Base-by-base conservation (phyloP, 2,113 vertebrate genomes). In the Pachycephala philippinensis region DNA sequence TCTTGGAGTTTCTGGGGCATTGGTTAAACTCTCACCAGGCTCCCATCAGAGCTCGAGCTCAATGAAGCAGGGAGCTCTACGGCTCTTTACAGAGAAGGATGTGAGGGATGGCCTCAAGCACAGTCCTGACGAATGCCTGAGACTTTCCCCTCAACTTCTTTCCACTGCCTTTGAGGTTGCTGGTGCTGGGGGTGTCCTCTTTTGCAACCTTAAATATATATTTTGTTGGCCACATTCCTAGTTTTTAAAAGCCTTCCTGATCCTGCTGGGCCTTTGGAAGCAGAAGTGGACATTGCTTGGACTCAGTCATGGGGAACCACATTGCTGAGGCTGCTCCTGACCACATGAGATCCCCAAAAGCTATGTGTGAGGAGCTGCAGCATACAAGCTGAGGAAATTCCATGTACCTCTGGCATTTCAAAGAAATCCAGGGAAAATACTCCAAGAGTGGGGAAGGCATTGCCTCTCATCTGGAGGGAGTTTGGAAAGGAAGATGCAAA, bases 81-180 rank as follows among this genome's bases (percentile, higher is more conserved):
- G 0, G 21, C 21, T 57, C 74, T 72, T 81, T 9, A 2, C 1
- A 9, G 35, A 63, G 44, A 47, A 12, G 9, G 10, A 5, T 0
- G 0, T 15, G n/a, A 77, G 11, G 35, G 52, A 45, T 69, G 27
- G 27, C 13, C 10, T 28, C 31, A 65, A 30, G 2, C 18, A 75
- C 1, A 3, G 11, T 45, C 44, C 17, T 37, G 33, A 26, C 7
- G 4, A 17, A 45, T 59, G 22, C 35, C 53, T 79, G 39, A 68
- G 27, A 15, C 47, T 86, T 88, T 53, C 8, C n/a, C 27, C 14
- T 18, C 53, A 57, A 8, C 15, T 66, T 83, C 31, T 75, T 74
- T 50, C n/a, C 26, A 27, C 10, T 52, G 20, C 11, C 23, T 54
- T 39, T 54, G 44, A 89, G 8, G 14, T 42, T 72, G 33, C 44